Percentiles rank a stretch among this genome's conserved stretches.
Conservation (phyloP, 2,113 vertebrate genomes). For the Tretioscincus oriximinensis region DNA sequence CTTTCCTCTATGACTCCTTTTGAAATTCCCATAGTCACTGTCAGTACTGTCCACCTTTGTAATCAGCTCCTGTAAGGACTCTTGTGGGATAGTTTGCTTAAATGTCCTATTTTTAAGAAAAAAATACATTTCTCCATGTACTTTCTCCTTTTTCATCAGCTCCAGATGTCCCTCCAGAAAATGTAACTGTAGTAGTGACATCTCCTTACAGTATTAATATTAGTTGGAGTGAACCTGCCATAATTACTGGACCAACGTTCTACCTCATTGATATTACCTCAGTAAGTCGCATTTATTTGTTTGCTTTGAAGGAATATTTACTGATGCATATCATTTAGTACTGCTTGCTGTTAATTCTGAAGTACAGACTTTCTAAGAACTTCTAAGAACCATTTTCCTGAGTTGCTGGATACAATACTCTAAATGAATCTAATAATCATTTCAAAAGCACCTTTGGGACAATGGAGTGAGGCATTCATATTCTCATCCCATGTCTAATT, state of each 20-base stretch:
- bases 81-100: neutral
- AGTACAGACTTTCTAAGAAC: neutral
- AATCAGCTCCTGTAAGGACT: no score
- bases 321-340: neutral
- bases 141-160: constrained; percentile 68
- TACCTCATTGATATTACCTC: constrained; percentile 86
- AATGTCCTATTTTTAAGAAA: constrained; percentile 2
- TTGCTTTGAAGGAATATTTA: neutral
- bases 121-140: constrained; percentile 3
- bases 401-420: no score
- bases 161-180: constrained; percentile 86
- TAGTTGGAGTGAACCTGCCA: constrained; percentile 81
- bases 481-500: no score
- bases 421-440: no score
- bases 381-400: no score
- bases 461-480: no score
- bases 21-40: no score
- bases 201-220: constrained; percentile 83
- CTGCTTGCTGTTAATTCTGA: neutral
- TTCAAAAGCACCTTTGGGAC: no score
- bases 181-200: constrained; percentile 76
- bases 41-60: no score
- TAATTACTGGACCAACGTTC: constrained; percentile 88
- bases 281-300: constrained; percentile 62
- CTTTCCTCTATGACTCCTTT: no score